Percentiles rank a stretch among this genome's conserved stretches.
Evolutionary conservation across 2,797 vertebrate species (phyloP).

Genomic region (Somateria mollissima): DNA sequence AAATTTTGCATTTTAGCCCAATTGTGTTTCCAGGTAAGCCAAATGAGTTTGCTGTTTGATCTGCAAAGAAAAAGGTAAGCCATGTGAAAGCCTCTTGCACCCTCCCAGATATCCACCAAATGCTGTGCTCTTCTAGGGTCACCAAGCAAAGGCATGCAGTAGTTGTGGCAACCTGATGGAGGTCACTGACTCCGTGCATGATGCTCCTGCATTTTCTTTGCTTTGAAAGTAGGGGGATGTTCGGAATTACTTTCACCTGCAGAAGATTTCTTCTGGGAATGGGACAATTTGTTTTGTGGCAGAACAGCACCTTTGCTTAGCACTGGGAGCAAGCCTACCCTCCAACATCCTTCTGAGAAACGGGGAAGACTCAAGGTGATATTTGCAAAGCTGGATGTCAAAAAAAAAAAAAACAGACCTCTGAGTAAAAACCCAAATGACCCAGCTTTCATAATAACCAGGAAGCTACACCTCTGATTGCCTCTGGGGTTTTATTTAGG

Average conservation of each 20-base stretch:
- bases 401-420: not conserved
- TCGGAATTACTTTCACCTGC: not conserved
- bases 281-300: not conserved
- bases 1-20: not conserved
- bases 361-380: not conserved
- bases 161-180: not conserved
- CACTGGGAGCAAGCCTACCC: not conserved
- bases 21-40: not conserved
- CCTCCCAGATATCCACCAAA: not conserved
- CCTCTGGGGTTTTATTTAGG: not conserved
- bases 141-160: accelerated
- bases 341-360: not conserved
- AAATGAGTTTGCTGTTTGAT: not conserved
- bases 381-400: not conserved
- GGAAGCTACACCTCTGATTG: not conserved
- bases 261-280: not conserved
- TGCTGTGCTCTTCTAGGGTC: not conserved
- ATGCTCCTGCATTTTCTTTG: not conserved
- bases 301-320: not conserved
- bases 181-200: accelerated
- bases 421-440: not conserved
- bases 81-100: not conserved
- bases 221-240: not conserved
- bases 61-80: not conserved
- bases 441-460: not conserved